These are phyloP conservation scores for Leucosticte australis DNA, from an alignment of 2,113 vertebrate genomes.

Conservation along the genomic window DNA sequence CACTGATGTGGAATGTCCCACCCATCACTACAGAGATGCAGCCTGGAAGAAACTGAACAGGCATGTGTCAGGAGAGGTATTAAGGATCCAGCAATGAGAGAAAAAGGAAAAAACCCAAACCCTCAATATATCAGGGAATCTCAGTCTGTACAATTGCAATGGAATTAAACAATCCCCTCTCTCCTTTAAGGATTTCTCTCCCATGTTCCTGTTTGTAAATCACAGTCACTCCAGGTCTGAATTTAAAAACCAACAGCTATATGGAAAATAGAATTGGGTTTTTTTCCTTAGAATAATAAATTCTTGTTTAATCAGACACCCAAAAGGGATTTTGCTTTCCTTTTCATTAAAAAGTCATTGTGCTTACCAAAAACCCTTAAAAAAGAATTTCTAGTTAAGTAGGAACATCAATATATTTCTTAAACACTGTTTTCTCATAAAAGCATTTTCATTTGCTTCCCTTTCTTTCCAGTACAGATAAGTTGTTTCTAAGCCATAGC, in stretches of 20 bases:
- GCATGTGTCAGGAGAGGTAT: neutral
- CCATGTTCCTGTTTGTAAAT: neutral
- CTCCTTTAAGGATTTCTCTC: neutral
- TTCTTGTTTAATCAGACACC: neutral
- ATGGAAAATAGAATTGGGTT: neutral
- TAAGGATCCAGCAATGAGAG: neutral
- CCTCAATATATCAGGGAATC: neutral
- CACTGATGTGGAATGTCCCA: neutral
- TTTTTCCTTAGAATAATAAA: neutral
- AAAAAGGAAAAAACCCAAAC: neutral
- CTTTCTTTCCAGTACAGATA: neutral
- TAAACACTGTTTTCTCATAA: neutral
- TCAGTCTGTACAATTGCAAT: neutral
- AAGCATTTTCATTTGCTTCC: constrained; percentile 18
- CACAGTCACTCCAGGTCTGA: neutral
- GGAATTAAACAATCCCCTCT: neutral
- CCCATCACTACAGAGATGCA: neutral
- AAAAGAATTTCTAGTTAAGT: neutral
- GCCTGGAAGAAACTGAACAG: neutral
- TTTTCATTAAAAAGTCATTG: neutral
- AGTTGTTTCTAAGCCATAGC: constrained; percentile 1
- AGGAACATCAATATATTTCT: neutral
- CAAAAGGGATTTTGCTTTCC: neutral
- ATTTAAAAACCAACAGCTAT: neutral
- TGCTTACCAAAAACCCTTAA: neutral